phyloP scores from a whole-genome alignment of 2,888 invertebrate species.

The Chironomus riparius region DNA sequence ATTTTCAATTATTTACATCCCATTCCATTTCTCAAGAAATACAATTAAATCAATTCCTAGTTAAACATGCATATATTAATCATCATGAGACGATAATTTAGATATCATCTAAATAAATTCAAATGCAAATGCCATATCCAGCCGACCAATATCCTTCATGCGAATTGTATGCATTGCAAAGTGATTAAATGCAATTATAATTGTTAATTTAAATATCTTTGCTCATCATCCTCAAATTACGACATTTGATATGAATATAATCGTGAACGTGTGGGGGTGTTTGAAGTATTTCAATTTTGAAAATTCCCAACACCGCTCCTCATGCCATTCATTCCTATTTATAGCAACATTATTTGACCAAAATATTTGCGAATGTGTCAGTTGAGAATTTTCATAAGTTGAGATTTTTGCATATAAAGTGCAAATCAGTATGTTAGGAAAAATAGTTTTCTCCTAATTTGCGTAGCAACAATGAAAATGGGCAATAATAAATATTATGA shows the following conservation, averaged over 20 bases:
- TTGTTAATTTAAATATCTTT: conserved; percentile 23
- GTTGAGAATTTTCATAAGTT: conserved; percentile 13
- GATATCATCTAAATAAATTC: neutral
- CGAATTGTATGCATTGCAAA: neutral
- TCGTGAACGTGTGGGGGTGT: neutral
- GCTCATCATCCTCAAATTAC: neutral
- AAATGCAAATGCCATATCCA: neutral
- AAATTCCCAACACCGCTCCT: too few species aligned
- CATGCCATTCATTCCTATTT: too few species aligned
- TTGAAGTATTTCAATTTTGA: too few species aligned
- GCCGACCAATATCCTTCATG: neutral
- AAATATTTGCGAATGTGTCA: conserved; percentile 22
- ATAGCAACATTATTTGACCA: too few species aligned
- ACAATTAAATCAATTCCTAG: neutral
- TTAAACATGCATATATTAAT: neutral
- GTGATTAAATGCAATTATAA: conserved; percentile 26
- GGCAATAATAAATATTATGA: conserved; percentile 23
- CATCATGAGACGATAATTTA: neutral
- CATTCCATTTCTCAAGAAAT: neutral
- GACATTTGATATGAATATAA: neutral
- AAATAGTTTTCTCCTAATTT: conserved; percentile 1
- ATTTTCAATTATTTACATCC: too few species aligned
- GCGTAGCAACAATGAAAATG: neutral
- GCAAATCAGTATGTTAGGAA: neutral
- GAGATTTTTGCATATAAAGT: neutral